A percentile compares a stretch with the other conserved stretches of the same genome.
phyloP scores from a whole-genome alignment of 2,888 invertebrate genomes.

The Drosophila greeni region DNA sequence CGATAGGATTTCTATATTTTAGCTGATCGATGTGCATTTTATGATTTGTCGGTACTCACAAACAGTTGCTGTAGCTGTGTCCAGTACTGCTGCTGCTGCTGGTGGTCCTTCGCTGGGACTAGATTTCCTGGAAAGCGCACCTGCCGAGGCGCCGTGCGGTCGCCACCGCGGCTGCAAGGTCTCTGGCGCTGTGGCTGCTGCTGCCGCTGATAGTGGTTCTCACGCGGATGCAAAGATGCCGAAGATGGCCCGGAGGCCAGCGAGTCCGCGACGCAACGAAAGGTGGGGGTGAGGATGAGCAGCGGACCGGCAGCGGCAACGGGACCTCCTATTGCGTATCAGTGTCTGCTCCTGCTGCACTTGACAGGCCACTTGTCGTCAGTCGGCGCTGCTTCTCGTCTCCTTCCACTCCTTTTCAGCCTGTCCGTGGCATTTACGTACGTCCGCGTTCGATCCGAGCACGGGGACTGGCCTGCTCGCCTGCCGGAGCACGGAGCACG shows the following conservation, averaged over 20 bases:
- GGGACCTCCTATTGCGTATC: constrained; percentile 37
- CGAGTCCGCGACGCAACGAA: not conserved
- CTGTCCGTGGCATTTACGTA: constrained; percentile 22
- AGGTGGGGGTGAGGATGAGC: not conserved
- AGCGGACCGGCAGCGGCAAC: constrained; percentile 1
- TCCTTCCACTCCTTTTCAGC: not conserved
- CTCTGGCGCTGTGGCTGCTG: constrained; percentile 7
- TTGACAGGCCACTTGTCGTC: constrained; percentile 32
- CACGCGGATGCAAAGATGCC: constrained; percentile 3
- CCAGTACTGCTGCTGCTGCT: constrained; percentile 3
- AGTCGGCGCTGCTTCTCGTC: constrained; percentile 6
- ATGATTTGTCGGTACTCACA: constrained; percentile 9
- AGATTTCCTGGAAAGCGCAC: constrained; percentile 24
- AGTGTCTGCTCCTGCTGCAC: constrained; percentile 26
- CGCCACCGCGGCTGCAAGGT: constrained; percentile 19
- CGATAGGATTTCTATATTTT: not conserved
- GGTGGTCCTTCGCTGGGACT: constrained; percentile 10
- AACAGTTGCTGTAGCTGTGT: constrained; percentile 26
- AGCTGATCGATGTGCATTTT: not conserved
- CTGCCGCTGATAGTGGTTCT: constrained; percentile 2
- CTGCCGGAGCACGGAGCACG: constrained; percentile 1
- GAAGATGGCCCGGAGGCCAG: not conserved
- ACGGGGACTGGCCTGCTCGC: constrained; percentile 18
- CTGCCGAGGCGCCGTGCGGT: constrained; percentile 33
- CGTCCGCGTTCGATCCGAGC: constrained; percentile 14